phyloP scores from a whole-genome alignment of 2,888 invertebrate species.

The Tipula lateralis region DNA sequence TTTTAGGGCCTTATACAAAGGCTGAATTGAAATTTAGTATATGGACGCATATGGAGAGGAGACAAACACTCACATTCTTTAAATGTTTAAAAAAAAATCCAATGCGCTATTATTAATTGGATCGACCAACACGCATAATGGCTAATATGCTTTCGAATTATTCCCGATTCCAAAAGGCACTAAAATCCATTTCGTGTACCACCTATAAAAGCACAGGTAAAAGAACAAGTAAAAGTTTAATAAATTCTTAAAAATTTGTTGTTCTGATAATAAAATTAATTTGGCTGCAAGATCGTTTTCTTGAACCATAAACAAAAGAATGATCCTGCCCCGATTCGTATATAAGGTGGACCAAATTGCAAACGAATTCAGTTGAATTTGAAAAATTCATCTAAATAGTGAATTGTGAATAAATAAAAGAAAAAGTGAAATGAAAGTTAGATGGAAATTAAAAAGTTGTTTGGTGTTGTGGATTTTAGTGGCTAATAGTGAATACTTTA shows the following conservation, averaged over 20 bases:
- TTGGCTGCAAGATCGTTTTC: background rate
- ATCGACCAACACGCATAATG: background rate
- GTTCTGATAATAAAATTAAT: background rate
- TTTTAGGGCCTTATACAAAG: background rate
- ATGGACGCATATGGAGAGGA: background rate
- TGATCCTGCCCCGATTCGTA: background rate
- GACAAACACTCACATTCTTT: background rate
- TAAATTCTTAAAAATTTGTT: background rate
- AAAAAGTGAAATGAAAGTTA: background rate
- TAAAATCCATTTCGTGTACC: background rate
- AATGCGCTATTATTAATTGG: background rate
- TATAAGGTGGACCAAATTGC: background rate
- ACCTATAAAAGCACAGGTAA: background rate
- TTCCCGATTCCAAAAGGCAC: background rate
- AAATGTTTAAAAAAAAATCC: background rate
- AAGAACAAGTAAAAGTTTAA: background rate
- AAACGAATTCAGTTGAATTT: background rate
- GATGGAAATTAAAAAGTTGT: background rate
- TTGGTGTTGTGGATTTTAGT: background rate
- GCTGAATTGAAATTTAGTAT: background rate
- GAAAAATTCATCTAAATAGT: background rate
- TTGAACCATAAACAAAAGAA: background rate
- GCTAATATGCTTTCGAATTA: too few species aligned
- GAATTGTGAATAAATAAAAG: background rate
- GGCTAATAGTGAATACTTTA: background rate